Conservation (phyloP, 2,113 vertebrate genomes). For the Poeciliopsis prolifica region DNA sequence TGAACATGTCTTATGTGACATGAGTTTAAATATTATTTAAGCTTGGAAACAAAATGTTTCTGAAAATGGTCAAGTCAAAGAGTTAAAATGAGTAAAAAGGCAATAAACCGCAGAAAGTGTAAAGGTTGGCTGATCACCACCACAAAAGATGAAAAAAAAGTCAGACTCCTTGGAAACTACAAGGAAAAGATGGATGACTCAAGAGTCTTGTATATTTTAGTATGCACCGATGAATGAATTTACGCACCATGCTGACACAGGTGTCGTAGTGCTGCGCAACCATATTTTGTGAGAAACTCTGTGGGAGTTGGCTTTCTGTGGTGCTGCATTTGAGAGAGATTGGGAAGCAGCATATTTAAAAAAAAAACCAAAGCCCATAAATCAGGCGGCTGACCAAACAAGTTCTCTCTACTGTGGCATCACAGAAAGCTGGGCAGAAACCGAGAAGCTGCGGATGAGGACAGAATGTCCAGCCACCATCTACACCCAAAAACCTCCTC, state of each 20-base stretch:
- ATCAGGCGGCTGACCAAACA: slow-evolving; percentile 73
- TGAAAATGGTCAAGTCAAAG: too few species aligned
- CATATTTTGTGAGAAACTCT: slow-evolving; percentile 68
- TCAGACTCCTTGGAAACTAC: neutral
- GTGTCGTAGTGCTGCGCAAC: slow-evolving; percentile 68
- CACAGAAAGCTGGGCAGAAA: slow-evolving; percentile 49
- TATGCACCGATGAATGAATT: slow-evolving; percentile 17
- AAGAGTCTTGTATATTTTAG: neutral
- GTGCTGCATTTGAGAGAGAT: slow-evolving; percentile 59
- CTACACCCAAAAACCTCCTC: slow-evolving; percentile 47
- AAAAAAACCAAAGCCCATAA: slow-evolving; percentile 63
- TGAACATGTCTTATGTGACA: neutral
- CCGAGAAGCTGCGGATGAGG: slow-evolving; percentile 55
- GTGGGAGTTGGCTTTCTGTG: slow-evolving; percentile 49
- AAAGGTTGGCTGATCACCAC: neutral
- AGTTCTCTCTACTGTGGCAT: slow-evolving; percentile 45
- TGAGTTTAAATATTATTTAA: neutral
- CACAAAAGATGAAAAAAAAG: neutral
- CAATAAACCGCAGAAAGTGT: neutral
- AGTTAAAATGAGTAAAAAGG: neutral
- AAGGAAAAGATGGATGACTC: neutral
- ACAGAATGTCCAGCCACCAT: slow-evolving; percentile 62
- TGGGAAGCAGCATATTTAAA: slow-evolving; percentile 69
- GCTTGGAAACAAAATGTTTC: neutral
- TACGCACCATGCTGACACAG: slow-evolving; percentile 63